Conservation (phyloP, 2,888 invertebrate genomes). For the Agapostemon virescens region DNA sequence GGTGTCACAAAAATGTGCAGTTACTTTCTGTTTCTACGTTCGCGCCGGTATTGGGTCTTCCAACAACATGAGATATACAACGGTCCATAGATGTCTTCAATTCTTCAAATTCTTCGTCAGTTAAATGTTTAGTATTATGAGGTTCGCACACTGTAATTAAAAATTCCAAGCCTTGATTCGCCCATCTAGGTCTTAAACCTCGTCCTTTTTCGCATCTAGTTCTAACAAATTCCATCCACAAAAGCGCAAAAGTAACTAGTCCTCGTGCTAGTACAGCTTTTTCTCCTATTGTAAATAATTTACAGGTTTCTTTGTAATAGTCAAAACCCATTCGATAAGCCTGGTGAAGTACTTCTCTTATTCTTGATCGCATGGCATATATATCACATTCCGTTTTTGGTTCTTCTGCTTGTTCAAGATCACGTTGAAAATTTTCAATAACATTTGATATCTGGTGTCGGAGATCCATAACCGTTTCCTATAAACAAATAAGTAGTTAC, state of each 20-base stretch:
- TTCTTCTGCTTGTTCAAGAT: slow-evolving; percentile 81
- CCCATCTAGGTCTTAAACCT: slow-evolving; percentile 92
- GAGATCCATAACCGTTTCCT: slow-evolving; percentile 83
- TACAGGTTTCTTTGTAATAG: slow-evolving; percentile 88
- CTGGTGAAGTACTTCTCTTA: slow-evolving; percentile 90
- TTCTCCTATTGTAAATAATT: slow-evolving; percentile 82
- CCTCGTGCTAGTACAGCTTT: slow-evolving; percentile 82
- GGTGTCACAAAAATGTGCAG: neutral
- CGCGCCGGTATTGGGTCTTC: slow-evolving; percentile 81
- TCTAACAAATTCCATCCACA: slow-evolving; percentile 95
- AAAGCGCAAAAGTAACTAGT: slow-evolving; percentile 86
- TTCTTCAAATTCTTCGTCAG: slow-evolving; percentile 89
- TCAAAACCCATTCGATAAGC: slow-evolving; percentile 95
- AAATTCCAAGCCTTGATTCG: slow-evolving; percentile 93
- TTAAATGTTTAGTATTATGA: slow-evolving; percentile 88
- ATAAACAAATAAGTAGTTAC: slow-evolving; percentile 34
- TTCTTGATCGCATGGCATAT: slow-evolving; percentile 84
- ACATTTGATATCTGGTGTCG: slow-evolving; percentile 83
- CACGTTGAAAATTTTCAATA: slow-evolving; percentile 83
- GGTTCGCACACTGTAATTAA: slow-evolving; percentile 92
- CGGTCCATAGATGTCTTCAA: slow-evolving; percentile 90
- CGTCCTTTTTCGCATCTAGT: slow-evolving; percentile 91
- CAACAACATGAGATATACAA: slow-evolving; percentile 94
- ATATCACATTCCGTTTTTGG: slow-evolving; percentile 83
- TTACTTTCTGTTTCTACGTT: slow-evolving; percentile 66